Percentiles rank a stretch among this genome's conserved stretches.
These are phyloP conservation scores for Caenorhabditis tropicalis DNA, from an alignment of 1,140 invertebrate species.

Conservation along the genomic window DNA sequence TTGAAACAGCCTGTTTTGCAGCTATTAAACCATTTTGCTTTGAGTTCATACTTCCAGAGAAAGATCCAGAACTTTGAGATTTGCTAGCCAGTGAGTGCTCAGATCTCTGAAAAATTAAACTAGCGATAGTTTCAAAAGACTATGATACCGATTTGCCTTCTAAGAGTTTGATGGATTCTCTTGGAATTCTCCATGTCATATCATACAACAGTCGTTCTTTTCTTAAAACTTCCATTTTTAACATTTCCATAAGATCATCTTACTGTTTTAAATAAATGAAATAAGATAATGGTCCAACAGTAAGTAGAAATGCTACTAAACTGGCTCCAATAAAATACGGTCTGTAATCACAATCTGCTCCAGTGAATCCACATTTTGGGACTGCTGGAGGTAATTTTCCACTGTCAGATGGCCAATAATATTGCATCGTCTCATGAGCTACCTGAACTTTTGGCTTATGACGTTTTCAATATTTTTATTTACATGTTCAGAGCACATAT, in stretches of 20 bases:
- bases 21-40: conserved; percentile 44
- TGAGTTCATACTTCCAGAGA: conserved; percentile 47
- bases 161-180: conserved; percentile 66
- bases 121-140: neutral
- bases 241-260: conserved; percentile 1
- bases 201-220: conserved; percentile 71
- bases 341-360: conserved; percentile 69
- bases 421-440: conserved; percentile 65
- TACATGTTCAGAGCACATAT: conserved; percentile 70
- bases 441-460: conserved; percentile 44
- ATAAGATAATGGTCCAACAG: conserved; percentile 65
- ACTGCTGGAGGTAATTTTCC: conserved; percentile 64
- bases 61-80: conserved; percentile 47
- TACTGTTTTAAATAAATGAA: conserved; percentile 71
- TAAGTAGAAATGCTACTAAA: conserved; percentile 61
- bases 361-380: conserved; percentile 69
- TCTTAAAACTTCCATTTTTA: conserved; percentile 51
- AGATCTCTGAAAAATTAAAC: conserved; percentile 61
- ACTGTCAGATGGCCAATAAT: conserved; percentile 68
- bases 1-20: conserved; percentile 47
- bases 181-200: conserved; percentile 70
- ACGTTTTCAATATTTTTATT: neutral
- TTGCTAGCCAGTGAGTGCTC: conserved; percentile 54
- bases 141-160: conserved; percentile 57
- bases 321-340: conserved; percentile 62